Percentiles rank a stretch among this genome's conserved stretches.
These are phyloP conservation scores for Eupeodes corollae DNA, from an alignment of 1,140 invertebrate genomes.

Conservation along the genomic window DNA sequence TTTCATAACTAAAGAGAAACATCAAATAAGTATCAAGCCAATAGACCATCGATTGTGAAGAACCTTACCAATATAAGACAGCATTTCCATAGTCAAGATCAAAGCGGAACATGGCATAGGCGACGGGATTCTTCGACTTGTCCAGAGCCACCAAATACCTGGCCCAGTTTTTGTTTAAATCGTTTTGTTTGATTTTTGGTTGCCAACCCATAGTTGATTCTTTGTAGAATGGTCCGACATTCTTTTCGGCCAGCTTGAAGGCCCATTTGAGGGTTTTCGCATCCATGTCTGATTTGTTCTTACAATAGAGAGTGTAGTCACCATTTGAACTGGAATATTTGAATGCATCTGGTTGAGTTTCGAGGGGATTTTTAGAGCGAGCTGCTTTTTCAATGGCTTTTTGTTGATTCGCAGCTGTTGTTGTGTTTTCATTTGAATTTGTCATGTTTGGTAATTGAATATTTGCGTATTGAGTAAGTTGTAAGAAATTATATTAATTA, in stretches of 20 bases:
- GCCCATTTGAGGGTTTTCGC: constrained; percentile 44
- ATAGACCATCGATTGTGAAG: background rate
- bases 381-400: constrained; percentile 25
- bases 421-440: constrained; percentile 16
- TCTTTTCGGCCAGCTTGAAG: constrained; percentile 50
- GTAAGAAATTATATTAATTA: too few relatives aligned
- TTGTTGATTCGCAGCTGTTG: constrained; percentile 19
- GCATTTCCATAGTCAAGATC: constrained; percentile 64
- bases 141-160: constrained; percentile 49
- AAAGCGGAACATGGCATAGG: constrained; percentile 69
- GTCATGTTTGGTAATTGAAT: constrained; percentile 12
- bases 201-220: constrained; percentile 53
- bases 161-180: constrained; percentile 52
- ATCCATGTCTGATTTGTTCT: constrained; percentile 27
- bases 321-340: constrained; percentile 12
- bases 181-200: constrained; percentile 46
- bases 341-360: constrained; percentile 11
- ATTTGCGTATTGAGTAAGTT: background rate
- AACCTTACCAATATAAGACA: constrained; percentile 65
- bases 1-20: constrained; percentile 56
- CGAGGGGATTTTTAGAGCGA: constrained; percentile 25
- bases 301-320: constrained; percentile 24
- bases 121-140: constrained; percentile 43
- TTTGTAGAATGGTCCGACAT: constrained; percentile 51
- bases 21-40: background rate